phyloP scores from a whole-genome alignment of 2,888 invertebrate species.

The Theretra japonica region DNA sequence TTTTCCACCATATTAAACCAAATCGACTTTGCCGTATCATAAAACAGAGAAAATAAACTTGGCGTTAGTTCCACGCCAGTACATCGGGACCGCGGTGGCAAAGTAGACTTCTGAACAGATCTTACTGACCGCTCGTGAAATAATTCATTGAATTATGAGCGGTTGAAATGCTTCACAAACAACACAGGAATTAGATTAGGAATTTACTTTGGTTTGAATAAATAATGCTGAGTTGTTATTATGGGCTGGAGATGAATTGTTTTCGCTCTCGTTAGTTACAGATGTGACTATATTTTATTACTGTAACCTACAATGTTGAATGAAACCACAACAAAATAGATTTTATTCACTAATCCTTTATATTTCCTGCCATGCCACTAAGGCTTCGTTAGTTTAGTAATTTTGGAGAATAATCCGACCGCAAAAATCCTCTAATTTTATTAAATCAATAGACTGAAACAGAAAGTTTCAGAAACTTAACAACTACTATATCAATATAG shows the following conservation, averaged over 20 bases:
- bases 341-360: too few relatives aligned
- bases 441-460: too few relatives aligned
- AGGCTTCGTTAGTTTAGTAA: too few relatives aligned
- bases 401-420: too few relatives aligned
- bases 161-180: slow-evolving; percentile 25
- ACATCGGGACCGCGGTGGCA: neutral
- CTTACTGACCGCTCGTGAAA: slow-evolving; percentile 72
- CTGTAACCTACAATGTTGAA: too few relatives aligned
- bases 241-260: neutral
- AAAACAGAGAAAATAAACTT: slow-evolving; percentile 29
- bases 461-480: too few relatives aligned
- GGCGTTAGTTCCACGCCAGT: slow-evolving; percentile 18
- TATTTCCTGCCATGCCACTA: too few relatives aligned
- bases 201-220: slow-evolving; percentile 12
- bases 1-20: slow-evolving; percentile 28
- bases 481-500: too few relatives aligned
- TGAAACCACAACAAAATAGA: too few relatives aligned
- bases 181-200: neutral
- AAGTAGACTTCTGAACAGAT: slow-evolving; percentile 31
- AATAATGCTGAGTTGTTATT: neutral
- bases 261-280: neutral
- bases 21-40: slow-evolving; percentile 23
- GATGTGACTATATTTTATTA: neutral
- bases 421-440: too few relatives aligned
- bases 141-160: slow-evolving; percentile 71